Percentiles rank a stretch among this genome's conserved stretches.
Evolutionary conservation across 2,888 invertebrate genomes (phyloP).

Genomic region (Cataglyphis rosenhaueri): DNA sequence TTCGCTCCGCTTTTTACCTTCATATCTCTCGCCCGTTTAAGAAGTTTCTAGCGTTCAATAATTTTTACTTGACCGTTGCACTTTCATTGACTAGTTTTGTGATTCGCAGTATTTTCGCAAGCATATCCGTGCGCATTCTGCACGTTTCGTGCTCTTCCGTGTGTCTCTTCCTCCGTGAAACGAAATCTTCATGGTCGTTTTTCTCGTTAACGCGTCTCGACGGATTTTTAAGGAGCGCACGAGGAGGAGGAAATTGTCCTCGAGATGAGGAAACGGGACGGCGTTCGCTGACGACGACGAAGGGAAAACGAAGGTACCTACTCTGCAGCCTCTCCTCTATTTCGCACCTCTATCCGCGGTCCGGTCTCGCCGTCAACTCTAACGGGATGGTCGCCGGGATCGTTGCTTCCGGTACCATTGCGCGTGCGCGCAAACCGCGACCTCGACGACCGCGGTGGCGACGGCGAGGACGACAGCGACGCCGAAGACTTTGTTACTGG

Average conservation of each 20-base stretch:
- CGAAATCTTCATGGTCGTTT: conserved; percentile 25
- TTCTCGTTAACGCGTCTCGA: not conserved
- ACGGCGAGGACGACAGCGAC: conserved; percentile 47
- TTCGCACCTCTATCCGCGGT: conserved; percentile 37
- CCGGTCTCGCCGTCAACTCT: conserved; percentile 50
- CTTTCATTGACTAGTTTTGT: conserved; percentile 86
- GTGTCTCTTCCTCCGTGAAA: conserved; percentile 11
- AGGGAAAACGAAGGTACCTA: conserved; percentile 54
- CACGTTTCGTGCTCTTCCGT: conserved; percentile 25
- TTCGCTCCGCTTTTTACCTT: conserved; percentile 59
- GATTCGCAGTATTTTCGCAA: conserved; percentile 75
- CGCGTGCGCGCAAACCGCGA: conserved; percentile 26
- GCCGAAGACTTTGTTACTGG: conserved; percentile 75
- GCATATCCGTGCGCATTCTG: conserved; percentile 52
- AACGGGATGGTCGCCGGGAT: not conserved
- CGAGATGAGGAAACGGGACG: conserved; percentile 56
- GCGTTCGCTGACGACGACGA: conserved; percentile 65
- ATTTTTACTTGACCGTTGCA: conserved; percentile 84
- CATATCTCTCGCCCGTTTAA: conserved; percentile 63
- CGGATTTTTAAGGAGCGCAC: conserved; percentile 24
- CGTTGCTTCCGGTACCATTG: conserved; percentile 16
- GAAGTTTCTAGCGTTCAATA: conserved; percentile 76
- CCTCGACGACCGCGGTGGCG: conserved; percentile 29
- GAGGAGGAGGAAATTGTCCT: conserved; percentile 28
- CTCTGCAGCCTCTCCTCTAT: conserved; percentile 42